Conservation (phyloP, 2,113 vertebrate species). For the Corythoichthys intestinalis region DNA sequence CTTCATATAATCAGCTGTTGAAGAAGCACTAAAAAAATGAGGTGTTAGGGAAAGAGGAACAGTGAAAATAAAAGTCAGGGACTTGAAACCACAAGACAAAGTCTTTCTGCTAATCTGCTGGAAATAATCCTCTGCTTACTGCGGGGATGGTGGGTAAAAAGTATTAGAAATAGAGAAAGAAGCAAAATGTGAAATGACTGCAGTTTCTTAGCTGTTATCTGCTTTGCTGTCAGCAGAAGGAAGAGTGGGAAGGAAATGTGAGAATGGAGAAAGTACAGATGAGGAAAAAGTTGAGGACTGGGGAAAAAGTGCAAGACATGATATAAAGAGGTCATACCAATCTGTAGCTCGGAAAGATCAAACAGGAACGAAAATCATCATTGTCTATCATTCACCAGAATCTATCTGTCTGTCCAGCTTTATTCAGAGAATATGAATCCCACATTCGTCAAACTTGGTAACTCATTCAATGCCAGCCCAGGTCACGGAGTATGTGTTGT, state of each 20-base stretch:
- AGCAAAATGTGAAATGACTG: constrained; percentile 1
- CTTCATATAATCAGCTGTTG: constrained; percentile 15
- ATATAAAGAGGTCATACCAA: neutral
- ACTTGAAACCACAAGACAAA: constrained; percentile 9
- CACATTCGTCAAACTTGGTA: too few relatives aligned
- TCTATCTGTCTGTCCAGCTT: too few relatives aligned
- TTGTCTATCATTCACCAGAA: too few relatives aligned
- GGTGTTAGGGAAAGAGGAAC: neutral
- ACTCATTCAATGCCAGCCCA: too few relatives aligned
- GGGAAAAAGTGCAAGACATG: neutral
- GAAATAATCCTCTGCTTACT: constrained; percentile 27
- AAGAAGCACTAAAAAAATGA: neutral
- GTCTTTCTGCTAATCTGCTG: constrained; percentile 23
- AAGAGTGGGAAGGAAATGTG: constrained; percentile 21
- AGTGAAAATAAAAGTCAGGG: neutral
- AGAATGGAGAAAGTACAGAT: constrained; percentile 1
- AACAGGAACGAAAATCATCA: neutral
- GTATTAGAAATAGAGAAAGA: neutral
- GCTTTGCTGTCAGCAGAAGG: constrained; percentile 3
- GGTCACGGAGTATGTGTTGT: too few relatives aligned
- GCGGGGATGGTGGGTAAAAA: constrained; percentile 8
- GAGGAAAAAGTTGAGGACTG: neutral
- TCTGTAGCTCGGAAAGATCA: constrained; percentile 1
- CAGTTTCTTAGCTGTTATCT: constrained; percentile 18
- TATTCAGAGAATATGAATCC: too few relatives aligned